A percentile compares a stretch with the other conserved stretches of the same genome.
Evolutionary conservation across 1,140 invertebrate genomes (phyloP).

Genomic region (Mesaphorura yosii): DNA sequence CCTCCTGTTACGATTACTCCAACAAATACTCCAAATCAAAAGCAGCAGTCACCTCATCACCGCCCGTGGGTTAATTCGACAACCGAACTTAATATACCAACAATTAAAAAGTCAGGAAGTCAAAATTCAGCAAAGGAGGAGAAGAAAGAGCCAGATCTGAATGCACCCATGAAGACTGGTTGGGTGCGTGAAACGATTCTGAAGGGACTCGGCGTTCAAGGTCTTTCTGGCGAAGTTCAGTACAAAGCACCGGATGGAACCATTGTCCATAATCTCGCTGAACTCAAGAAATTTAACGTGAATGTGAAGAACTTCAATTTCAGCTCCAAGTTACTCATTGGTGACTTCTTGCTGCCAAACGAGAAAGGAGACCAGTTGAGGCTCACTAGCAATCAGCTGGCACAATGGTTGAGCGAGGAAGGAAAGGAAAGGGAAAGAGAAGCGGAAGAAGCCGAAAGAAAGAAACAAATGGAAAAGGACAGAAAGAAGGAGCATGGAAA

Average conservation of each 20-base stretch:
- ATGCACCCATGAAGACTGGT: conserved; percentile 62
- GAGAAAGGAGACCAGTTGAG: conserved; percentile 11
- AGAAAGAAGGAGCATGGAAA: conserved; percentile 14
- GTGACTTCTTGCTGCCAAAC: conserved; percentile 66
- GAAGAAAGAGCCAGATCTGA: conserved; percentile 42
- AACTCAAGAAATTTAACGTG: conserved; percentile 32
- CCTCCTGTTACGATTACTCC: too few relatives aligned
- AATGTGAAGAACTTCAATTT: conserved; percentile 86
- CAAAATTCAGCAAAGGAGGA: conserved; percentile 7
- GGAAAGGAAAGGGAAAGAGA: conserved; percentile 33
- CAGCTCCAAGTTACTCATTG: conserved; percentile 71
- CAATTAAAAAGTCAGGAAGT: conserved; percentile 2
- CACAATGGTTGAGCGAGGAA: conserved; percentile 38
- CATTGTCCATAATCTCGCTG: conserved; percentile 8
- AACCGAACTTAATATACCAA: conserved; percentile 13
- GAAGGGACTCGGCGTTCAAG: conserved; percentile 19
- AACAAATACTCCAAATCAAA: not conserved
- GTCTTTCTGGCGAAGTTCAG: conserved; percentile 22
- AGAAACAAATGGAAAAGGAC: not conserved
- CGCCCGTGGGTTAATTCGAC: conserved; percentile 23
- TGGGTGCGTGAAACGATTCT: conserved; percentile 72
- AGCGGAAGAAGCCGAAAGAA: conserved; percentile 19
- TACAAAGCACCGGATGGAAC: conserved; percentile 17
- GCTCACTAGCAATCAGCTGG: conserved; percentile 18
- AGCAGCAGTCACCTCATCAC: conserved; percentile 23